Evolutionary conservation across 2,888 invertebrate genomes (phyloP).

Genomic region (Orchestes rusci): DNA sequence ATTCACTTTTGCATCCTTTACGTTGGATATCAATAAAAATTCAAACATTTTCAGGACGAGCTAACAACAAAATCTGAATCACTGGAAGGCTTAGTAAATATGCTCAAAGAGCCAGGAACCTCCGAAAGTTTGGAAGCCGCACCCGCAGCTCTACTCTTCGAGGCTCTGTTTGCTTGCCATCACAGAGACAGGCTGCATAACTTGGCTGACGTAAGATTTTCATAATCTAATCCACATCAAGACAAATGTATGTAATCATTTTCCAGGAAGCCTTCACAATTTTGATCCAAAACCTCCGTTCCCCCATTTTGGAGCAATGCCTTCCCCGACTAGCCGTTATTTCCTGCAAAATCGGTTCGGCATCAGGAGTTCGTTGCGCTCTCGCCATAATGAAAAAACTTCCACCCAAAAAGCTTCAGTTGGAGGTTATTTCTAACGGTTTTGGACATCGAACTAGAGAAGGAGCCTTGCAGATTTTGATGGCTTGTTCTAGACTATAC

Average conservation of each 20-base stretch:
- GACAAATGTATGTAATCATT: background rate
- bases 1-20: no score
- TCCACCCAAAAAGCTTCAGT: slow-evolving; percentile 39
- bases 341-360: slow-evolving; percentile 45
- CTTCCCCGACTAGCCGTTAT: slow-evolving; percentile 43
- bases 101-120: slow-evolving; percentile 30
- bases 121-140: slow-evolving; percentile 30
- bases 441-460: slow-evolving; percentile 31
- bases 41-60: slow-evolving; percentile 24
- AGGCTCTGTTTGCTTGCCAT: slow-evolving; percentile 31
- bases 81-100: slow-evolving; percentile 28
- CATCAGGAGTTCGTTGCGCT: slow-evolving; percentile 47
- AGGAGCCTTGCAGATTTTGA: slow-evolving; percentile 44
- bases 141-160: slow-evolving; percentile 30
- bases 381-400: slow-evolving; percentile 48
- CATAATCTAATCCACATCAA: background rate
- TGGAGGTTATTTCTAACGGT: slow-evolving; percentile 44
- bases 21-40: no score
- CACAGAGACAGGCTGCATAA: slow-evolving; percentile 29
- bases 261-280: slow-evolving; percentile 35
- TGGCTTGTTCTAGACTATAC: slow-evolving; percentile 69
- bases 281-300: slow-evolving; percentile 33
- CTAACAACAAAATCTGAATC: slow-evolving; percentile 30
- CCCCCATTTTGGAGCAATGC: slow-evolving; percentile 39
- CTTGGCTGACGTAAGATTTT: slow-evolving; percentile 29